phyloP scores from a whole-genome alignment of 2,113 vertebrate species.

The Atherinomorus stipes region DNA sequence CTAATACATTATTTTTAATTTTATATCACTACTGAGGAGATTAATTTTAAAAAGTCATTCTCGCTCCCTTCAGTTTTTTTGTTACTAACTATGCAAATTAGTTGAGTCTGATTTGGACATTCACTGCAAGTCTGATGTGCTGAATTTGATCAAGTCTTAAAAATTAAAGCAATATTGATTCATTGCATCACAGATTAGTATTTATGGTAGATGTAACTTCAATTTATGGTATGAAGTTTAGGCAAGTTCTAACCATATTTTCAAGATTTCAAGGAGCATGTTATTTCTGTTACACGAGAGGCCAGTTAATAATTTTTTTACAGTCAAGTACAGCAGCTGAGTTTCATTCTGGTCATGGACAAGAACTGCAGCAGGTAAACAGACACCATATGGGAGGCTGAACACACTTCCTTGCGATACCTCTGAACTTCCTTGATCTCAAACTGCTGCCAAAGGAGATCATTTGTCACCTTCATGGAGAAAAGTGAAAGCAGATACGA shows the following conservation, averaged over 20 bases:
- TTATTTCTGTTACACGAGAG: not conserved
- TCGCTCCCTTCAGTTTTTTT: not conserved
- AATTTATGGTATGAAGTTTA: not conserved
- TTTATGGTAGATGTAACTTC: too few relatives aligned
- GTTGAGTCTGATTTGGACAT: not conserved
- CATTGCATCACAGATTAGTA: not conserved
- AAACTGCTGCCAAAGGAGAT: constrained; percentile 23
- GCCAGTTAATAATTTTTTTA: not conserved
- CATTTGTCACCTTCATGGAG: constrained; percentile 58
- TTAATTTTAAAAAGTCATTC: too few relatives aligned
- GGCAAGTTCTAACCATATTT: not conserved
- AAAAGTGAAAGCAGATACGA: constrained; percentile 68
- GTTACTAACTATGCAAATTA: not conserved
- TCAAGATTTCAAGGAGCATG: not conserved
- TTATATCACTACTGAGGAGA: too few relatives aligned
- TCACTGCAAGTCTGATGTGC: not conserved
- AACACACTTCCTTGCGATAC: constrained; percentile 35
- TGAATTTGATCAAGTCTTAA: not conserved
- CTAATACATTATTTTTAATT: too few relatives aligned
- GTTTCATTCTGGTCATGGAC: constrained; percentile 9
- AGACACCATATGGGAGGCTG: constrained; percentile 50
- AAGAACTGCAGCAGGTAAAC: constrained; percentile 41
- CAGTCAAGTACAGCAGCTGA: not conserved
- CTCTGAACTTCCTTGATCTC: constrained; percentile 53
- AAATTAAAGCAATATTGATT: too few relatives aligned